These are phyloP conservation scores for Drosophila kepulauana DNA, from an alignment of 1,140 invertebrate genomes.

Conservation along the genomic window DNA sequence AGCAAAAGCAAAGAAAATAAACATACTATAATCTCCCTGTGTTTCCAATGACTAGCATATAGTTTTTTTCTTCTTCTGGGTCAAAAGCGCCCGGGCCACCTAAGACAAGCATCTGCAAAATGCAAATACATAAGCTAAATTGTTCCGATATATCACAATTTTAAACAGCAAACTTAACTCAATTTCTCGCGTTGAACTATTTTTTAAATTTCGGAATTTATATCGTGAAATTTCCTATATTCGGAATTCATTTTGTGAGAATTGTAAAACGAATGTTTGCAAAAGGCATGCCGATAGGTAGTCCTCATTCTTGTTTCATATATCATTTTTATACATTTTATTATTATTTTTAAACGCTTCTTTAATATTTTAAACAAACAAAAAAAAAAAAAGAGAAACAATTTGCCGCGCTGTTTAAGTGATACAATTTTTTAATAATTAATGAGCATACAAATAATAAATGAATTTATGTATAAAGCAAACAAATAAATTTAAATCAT, in stretches of 20 bases:
- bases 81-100: background rate
- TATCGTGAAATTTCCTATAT: background rate
- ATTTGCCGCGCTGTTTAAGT: slow-evolving; percentile 77
- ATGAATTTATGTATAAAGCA: slow-evolving; percentile 80
- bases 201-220: too few relatives aligned
- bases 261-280: slow-evolving; percentile 15
- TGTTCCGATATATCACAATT: background rate
- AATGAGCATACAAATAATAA: slow-evolving; percentile 62
- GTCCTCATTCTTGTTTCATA: slow-evolving; percentile 25
- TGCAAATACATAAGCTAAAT: slow-evolving; percentile 7
- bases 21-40: slow-evolving; percentile 2
- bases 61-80: background rate
- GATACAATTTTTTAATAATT: slow-evolving; percentile 67
- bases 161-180: background rate
- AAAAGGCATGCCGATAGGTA: slow-evolving; percentile 20
- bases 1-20: background rate
- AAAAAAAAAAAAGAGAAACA: background rate
- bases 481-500: slow-evolving; percentile 74
- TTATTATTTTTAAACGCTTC: slow-evolving; percentile 52
- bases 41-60: slow-evolving; percentile 20
- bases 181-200: background rate
- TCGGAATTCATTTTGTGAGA: background rate
- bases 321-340: slow-evolving; percentile 18
- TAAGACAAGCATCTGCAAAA: slow-evolving; percentile 25
- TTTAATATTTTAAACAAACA: slow-evolving; percentile 42